A percentile compares a stretch with the other conserved stretches of the same genome.
These are phyloP conservation scores for Girardinus metallicus DNA, from an alignment of 2,797 vertebrate genomes.

Conservation along the genomic window DNA sequence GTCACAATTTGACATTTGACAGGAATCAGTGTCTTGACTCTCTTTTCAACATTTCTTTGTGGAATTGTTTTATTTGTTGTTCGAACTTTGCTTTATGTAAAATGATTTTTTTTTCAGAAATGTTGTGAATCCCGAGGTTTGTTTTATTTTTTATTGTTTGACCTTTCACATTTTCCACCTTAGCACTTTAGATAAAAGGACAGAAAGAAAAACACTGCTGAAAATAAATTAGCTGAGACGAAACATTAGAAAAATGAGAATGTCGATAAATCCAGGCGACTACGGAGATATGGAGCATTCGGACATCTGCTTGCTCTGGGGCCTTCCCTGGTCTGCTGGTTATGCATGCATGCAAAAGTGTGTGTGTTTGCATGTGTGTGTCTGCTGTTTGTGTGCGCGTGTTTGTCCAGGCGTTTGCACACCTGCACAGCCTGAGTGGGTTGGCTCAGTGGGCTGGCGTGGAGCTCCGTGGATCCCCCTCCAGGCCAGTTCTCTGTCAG, in stretches of 20 bases:
- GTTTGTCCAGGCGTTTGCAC: constrained; percentile 78
- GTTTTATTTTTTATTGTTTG: background rate
- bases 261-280: constrained; percentile 44
- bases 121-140: background rate
- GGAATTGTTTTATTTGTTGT: background rate
- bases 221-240: background rate
- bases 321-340: constrained; percentile 68
- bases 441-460: constrained; percentile 76
- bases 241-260: background rate
- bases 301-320: constrained; percentile 79
- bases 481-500: constrained; percentile 81
- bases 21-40: no score
- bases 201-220: background rate
- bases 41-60: background rate
- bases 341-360: constrained; percentile 42
- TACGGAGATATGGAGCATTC: constrained; percentile 50
- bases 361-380: constrained; percentile 36
- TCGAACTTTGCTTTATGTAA: background rate
- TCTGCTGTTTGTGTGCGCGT: constrained; percentile 47
- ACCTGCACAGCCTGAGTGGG: constrained; percentile 83
- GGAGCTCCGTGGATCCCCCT: constrained; percentile 76
- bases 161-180: background rate
- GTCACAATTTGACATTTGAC: background rate
- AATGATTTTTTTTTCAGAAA: background rate
- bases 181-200: background rate